Base-by-base conservation (phyloP, 2,797 vertebrate species). In the Clarias pachynema region DNA sequence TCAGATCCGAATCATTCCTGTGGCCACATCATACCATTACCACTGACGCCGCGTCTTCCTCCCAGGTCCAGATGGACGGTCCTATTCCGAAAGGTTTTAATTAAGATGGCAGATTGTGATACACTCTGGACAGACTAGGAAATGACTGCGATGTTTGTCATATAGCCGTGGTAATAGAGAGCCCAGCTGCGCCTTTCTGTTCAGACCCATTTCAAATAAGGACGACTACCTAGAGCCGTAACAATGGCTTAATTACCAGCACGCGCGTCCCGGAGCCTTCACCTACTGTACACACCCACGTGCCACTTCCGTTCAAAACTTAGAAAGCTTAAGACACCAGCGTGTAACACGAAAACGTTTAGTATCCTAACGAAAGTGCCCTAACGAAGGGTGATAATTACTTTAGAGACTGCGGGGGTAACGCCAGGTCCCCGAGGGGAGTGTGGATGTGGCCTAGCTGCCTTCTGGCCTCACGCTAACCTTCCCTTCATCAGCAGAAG, bases 241-340 rank as follows among this genome's bases (percentile, higher is more conserved):
- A 89, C 90, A 87, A 92, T 93, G 84, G 63, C 62, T 40, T 90
- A 80, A 90, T 94, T 92, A 93, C 92, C 93, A 92, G 75, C 68
- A 72, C 44, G n/a, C 81, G 12, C 60, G 81, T 68, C 84, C 84
- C 20, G 22, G 82, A 60, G 69, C 81, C 68, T 65, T 74, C 34
- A 72, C 60, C 20, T 63, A 8, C 34, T 0, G 22, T 6, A 14
- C 16, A 20, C 40, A 15, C 75, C 18, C 66, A 65, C 70, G 57
- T 79, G 6, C 53, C 60, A 37, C 72, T 63, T 79, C 16, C 34
- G 72, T 89, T 84, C 83, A 89, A 20, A 85, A 87, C 85, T 89
- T 78, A 63, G 24, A 62, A 40, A 83, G 87, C 83, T 70, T 79
- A 15, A 68, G 65, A 86, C 68, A 16, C 77, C 69, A 63, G 88